These are phyloP conservation scores for Monopis laevigella DNA, from an alignment of 2,888 invertebrate genomes.

Conservation along the genomic window DNA sequence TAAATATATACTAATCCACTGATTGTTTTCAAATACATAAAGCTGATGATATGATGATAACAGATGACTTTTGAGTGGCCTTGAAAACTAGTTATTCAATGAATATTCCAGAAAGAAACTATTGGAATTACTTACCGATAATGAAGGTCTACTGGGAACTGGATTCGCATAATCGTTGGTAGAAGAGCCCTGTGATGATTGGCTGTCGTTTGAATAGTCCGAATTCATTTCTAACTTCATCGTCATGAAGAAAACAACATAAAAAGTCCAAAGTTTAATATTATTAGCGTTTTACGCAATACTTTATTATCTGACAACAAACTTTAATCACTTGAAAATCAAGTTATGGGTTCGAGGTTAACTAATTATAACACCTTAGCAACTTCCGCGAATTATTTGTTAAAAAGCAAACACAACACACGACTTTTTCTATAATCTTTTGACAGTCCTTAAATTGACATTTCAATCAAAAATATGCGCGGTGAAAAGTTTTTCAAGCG, in stretches of 20 bases:
- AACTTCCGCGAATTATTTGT: constrained; percentile 25
- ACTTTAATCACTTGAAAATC: constrained; percentile 6
- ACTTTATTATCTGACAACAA: constrained; percentile 1
- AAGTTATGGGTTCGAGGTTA: constrained; percentile 17
- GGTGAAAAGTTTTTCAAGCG: constrained; percentile 24
- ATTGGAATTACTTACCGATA: constrained; percentile 33
- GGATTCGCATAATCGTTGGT: constrained; percentile 54
- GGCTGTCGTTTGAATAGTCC: constrained; percentile 69
- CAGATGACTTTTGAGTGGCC: too few relatives aligned
- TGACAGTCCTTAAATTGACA: constrained; percentile 12
- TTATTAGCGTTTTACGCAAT: constrained; percentile 5
- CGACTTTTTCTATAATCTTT: constrained; percentile 4
- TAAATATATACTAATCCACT: too few relatives aligned
- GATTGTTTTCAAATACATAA: too few relatives aligned
- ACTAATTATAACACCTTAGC: constrained; percentile 17
- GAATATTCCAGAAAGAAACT: background rate
- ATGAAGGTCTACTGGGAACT: constrained; percentile 37
- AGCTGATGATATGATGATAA: too few relatives aligned
- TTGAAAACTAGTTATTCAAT: too few relatives aligned
- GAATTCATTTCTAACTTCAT: constrained; percentile 72
- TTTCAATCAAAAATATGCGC: constrained; percentile 16
- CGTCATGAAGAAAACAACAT: constrained; percentile 36
- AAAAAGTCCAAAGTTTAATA: constrained; percentile 4
- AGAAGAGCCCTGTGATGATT: constrained; percentile 66
- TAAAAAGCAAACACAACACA: background rate